phyloP scores from a whole-genome alignment of 2,113 vertebrate genomes.

The Malurus elegans region DNA sequence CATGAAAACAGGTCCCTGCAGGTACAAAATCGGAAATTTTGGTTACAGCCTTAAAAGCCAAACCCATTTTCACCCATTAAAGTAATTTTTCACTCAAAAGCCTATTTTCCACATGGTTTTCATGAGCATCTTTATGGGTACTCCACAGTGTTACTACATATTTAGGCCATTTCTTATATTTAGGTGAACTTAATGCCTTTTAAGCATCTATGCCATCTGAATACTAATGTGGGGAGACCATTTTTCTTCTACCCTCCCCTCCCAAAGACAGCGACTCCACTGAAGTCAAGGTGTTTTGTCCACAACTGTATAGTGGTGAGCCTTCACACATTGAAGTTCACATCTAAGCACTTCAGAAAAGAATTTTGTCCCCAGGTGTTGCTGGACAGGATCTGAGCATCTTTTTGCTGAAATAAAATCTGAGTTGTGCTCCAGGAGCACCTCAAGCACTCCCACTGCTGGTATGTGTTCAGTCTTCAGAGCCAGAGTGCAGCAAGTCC shows the following conservation, averaged over 20 bases:
- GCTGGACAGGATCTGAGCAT: neutral
- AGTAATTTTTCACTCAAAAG: neutral
- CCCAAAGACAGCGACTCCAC: neutral
- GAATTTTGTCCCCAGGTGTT: neutral
- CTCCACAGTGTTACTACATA: rapidly evolving
- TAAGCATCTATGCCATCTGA: neutral
- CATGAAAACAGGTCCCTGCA: neutral
- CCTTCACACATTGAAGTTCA: neutral
- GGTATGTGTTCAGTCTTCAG: neutral
- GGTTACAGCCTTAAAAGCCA: neutral
- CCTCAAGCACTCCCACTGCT: neutral
- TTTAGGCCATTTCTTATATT: neutral
- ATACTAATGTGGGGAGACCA: neutral
- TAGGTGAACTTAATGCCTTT: neutral
- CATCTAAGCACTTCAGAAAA: neutral
- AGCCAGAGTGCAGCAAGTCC: neutral
- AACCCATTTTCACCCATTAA: neutral
- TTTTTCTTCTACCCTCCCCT: neutral
- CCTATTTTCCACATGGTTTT: neutral
- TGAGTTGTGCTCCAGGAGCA: neutral
- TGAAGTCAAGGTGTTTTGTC: neutral
- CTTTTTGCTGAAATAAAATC: neutral
- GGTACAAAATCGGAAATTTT: neutral
- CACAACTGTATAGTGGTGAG: neutral
- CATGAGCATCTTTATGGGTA: neutral